Conservation (phyloP, 2,888 invertebrate genomes). For the Onthophagus sagittarius region DNA sequence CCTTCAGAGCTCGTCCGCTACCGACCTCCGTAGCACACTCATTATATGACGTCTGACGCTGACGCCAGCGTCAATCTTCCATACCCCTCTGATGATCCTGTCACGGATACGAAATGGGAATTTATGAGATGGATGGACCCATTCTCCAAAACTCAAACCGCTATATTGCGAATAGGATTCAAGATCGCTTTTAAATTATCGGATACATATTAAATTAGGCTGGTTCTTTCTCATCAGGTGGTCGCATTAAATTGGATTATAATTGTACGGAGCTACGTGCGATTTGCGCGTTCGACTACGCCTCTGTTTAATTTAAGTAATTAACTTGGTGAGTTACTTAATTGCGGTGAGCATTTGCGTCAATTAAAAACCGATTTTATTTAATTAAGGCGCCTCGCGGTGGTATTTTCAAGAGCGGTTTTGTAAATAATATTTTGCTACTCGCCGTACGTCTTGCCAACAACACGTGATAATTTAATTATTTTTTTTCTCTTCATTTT, state of each 20-base stretch:
- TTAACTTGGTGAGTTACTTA: background rate
- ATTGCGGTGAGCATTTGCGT: background rate
- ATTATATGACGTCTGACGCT: background rate
- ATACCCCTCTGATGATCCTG: background rate
- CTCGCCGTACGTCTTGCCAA: background rate
- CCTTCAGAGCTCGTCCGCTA: conserved; percentile 25
- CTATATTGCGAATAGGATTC: background rate
- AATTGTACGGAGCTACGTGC: background rate
- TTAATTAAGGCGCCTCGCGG: background rate
- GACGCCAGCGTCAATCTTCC: background rate
- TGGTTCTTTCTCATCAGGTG: background rate
- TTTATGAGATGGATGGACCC: background rate
- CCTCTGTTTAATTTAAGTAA: background rate
- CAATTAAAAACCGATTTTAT: conserved; percentile 1
- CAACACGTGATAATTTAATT: background rate
- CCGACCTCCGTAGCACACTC: conserved; percentile 19
- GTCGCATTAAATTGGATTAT: background rate
- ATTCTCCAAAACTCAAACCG: background rate
- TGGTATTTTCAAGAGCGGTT: background rate
- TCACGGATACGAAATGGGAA: background rate
- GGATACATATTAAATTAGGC: background rate
- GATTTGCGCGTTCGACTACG: background rate
- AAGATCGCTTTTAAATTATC: background rate
- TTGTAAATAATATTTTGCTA: background rate
- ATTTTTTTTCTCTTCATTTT: background rate